Evolutionary conservation across 2,888 invertebrate genomes (phyloP).

Genomic region (Dolichopus griseipennis): DNA sequence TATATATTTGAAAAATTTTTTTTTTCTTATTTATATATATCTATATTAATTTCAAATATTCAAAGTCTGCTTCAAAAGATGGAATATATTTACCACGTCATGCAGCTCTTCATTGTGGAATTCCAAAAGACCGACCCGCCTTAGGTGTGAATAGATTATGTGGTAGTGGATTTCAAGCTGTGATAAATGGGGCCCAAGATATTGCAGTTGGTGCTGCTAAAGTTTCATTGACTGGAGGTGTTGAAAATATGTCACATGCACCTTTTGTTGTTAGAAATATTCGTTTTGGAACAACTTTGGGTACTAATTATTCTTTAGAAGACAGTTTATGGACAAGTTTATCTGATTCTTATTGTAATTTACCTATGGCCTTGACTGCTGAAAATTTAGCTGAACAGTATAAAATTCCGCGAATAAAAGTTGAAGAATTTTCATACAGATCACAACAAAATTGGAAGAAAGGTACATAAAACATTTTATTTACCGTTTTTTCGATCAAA

Average conservation of each 20-base stretch:
- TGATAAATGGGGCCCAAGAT: constrained; percentile 88
- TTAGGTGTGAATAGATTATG: constrained; percentile 87
- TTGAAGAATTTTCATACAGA: constrained; percentile 73
- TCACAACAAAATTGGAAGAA: constrained; percentile 85
- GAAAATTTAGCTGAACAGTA: constrained; percentile 86
- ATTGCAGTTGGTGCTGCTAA: constrained; percentile 75
- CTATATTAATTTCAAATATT: background rate
- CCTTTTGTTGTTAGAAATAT: constrained; percentile 78
- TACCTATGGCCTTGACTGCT: constrained; percentile 94
- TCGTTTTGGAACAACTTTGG: constrained; percentile 82
- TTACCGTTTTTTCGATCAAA: too few relatives aligned
- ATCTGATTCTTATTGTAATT: constrained; percentile 77
- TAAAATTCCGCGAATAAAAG: constrained; percentile 68
- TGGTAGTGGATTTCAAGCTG: constrained; percentile 94
- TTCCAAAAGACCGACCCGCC: constrained; percentile 77
- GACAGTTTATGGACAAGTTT: constrained; percentile 85
- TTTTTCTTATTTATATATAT: background rate
- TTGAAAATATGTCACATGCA: constrained; percentile 91
- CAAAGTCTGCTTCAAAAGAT: constrained; percentile 65
- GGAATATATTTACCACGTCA: constrained; percentile 82
- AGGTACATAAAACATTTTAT: constrained; percentile 52
- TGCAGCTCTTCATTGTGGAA: constrained; percentile 72
- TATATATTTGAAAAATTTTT: too few relatives aligned
- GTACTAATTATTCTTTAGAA: constrained; percentile 67
- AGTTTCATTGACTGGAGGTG: constrained; percentile 82